Percentiles rank a stretch among this genome's conserved stretches.
Conservation (phyloP, 2,113 vertebrate genomes). For the Mola mola region DNA sequence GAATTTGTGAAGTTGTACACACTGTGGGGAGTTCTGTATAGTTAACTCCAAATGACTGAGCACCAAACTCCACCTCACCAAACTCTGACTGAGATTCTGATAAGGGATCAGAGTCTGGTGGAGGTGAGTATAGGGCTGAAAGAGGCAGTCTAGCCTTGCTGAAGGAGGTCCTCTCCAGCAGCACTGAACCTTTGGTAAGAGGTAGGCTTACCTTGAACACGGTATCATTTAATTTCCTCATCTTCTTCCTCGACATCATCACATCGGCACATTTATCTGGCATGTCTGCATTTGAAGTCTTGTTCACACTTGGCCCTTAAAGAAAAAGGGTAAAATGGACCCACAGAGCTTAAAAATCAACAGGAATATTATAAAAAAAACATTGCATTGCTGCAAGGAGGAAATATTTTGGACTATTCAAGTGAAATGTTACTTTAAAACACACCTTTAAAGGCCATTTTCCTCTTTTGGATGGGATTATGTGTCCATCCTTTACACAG, state of each 20-base stretch:
- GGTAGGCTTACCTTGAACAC: conserved; percentile 76
- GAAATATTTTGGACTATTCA: background rate
- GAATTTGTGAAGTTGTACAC: background rate
- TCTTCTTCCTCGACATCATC: background rate
- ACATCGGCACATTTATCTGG: background rate
- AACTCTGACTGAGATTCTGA: background rate
- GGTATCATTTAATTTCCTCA: conserved; percentile 9
- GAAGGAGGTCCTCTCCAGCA: conserved; percentile 69
- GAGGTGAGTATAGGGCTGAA: background rate
- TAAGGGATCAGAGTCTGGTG: background rate
- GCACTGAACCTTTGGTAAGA: conserved; percentile 45
- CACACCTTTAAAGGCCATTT: conserved; percentile 35
- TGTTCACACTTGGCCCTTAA: conserved; percentile 29
- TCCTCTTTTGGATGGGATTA: conserved; percentile 5
- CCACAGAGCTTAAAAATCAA: background rate
- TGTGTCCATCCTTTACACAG: conserved; percentile 22
- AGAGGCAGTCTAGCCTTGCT: conserved; percentile 2
- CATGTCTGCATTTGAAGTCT: background rate
- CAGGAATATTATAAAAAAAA: background rate
- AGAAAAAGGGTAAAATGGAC: conserved; percentile 8
- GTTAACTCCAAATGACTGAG: background rate
- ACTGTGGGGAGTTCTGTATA: background rate
- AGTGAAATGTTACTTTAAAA: conserved; percentile 1
- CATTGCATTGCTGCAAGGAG: background rate
- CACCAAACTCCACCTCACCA: background rate